Conservation (phyloP, 2,888 invertebrate genomes). For the Napeogenes inachia region DNA sequence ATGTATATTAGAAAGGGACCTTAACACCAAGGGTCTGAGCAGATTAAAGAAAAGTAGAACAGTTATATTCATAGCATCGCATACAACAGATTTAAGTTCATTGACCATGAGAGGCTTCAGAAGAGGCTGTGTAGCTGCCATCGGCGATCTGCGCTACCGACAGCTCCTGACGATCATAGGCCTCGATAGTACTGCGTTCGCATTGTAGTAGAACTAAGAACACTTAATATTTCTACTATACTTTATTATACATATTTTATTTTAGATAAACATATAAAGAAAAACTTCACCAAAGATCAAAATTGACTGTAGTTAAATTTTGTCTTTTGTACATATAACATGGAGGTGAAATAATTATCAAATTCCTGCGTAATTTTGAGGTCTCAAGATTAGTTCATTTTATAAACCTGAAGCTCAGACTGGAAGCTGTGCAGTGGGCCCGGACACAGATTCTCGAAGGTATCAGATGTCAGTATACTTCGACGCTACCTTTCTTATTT, state of each 20-base stretch:
- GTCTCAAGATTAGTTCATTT: too few relatives aligned
- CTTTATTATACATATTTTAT: not conserved
- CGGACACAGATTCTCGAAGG: too few relatives aligned
- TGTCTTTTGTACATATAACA: not conserved
- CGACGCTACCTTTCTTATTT: too few relatives aligned
- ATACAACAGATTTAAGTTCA: slow-evolving; percentile 1
- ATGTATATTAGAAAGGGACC: too few relatives aligned
- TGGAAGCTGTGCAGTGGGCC: too few relatives aligned
- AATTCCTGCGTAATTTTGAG: too few relatives aligned
- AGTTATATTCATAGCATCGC: not conserved
- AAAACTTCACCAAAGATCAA: too few relatives aligned
- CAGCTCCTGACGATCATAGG: slow-evolving; percentile 17
- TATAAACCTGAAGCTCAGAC: too few relatives aligned
- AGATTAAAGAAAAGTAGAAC: not conserved
- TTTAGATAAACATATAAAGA: not conserved
- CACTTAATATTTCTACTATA: too few relatives aligned
- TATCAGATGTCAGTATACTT: too few relatives aligned
- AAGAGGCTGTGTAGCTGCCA: slow-evolving; percentile 23
- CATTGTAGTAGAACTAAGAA: slow-evolving; percentile 11
- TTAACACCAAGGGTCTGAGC: too few relatives aligned
- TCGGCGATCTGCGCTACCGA: slow-evolving; percentile 24
- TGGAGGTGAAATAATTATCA: too few relatives aligned
- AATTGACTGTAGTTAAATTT: not conserved
- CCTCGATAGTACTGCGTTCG: slow-evolving; percentile 8
- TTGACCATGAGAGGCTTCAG: not conserved